Base-by-base conservation (phyloP, 2,797 vertebrate species). In the Gadopsis bispinosus region DNA sequence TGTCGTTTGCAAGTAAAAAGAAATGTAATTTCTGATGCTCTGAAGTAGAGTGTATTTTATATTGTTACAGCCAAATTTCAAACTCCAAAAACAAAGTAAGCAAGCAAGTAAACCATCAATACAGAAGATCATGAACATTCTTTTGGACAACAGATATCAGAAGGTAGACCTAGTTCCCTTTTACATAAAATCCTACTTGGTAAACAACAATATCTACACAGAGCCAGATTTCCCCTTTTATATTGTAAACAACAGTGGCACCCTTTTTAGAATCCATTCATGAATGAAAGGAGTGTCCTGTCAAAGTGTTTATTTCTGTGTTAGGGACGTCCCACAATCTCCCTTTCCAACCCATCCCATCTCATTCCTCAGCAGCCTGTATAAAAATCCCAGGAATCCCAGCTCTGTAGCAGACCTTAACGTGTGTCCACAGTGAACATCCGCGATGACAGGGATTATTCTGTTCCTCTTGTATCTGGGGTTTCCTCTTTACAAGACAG, bases 361-460 rank as follows among this genome's bases (percentile, higher is more conserved):
- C 83, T 84, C 72, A 72, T 77, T 81, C 73, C 85, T 68, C 60
- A 80, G 76, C 67, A 19, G 75, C 73, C 71, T 33, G 7, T 94
- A 93, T 94, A 94, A 93, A 93, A 91, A 60, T 75, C 79, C 63
- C 50, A 86, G 88, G 84, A 86, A 86, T 91, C 75, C 75, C 61
- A 51, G 61, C 56, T 73, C 81, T 65, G 83, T 4, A 58, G 82
- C 89, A 91, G 79, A 90, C 39, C 53, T 75, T 56, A 66, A 59
- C 69, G 83, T 33, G 35, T 69, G 58, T 87, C 65, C 72, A 51
- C 66, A 47, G 56, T 35, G 69, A 83, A 43, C 81, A 73, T 78
- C 77, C 82, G 92, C 75, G 80, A 95, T 95, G 94, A 83, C 85
- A 70, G 89, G 88, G 75, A 90, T 94, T 90, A 91, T 91, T 84